These are phyloP conservation scores for Mesoclemmys tuberculata DNA, from an alignment of 2,113 vertebrate genomes.

Conservation along the genomic window DNA sequence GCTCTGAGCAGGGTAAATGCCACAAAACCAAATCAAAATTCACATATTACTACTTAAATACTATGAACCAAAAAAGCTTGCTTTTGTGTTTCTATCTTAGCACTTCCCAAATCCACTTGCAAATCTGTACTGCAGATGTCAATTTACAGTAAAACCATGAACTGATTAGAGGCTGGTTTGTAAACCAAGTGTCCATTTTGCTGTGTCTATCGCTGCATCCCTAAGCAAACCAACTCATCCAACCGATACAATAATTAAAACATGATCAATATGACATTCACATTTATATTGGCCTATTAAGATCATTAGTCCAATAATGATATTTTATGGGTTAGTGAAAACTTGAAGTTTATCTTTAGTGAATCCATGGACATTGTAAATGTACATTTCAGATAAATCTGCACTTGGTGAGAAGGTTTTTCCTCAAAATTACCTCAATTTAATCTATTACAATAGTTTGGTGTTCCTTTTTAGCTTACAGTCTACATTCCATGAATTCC, in stretches of 20 bases:
- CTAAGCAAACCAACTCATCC: not conserved
- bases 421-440: not conserved
- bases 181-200: not conserved
- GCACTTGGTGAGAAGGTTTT: not conserved
- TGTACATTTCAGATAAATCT: not conserved
- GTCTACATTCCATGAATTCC: slow-evolving; percentile 45
- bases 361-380: not conserved
- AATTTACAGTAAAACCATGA: not conserved
- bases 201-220: not conserved
- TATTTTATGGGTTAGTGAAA: not conserved
- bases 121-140: not conserved
- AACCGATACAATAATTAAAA: not conserved
- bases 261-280: not conserved
- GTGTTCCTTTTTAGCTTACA: not conserved
- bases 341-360: not conserved
- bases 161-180: not conserved
- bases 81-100: not conserved
- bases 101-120: not conserved
- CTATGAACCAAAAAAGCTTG: not conserved
- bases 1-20: not conserved
- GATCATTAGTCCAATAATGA: not conserved
- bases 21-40: not conserved
- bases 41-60: not conserved
- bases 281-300: not conserved
- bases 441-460: not conserved